A percentile compares a stretch with the other conserved stretches of the same genome.
Evolutionary conservation across 2,888 invertebrate species (phyloP).

Genomic region (Eupithecia dodoneata): DNA sequence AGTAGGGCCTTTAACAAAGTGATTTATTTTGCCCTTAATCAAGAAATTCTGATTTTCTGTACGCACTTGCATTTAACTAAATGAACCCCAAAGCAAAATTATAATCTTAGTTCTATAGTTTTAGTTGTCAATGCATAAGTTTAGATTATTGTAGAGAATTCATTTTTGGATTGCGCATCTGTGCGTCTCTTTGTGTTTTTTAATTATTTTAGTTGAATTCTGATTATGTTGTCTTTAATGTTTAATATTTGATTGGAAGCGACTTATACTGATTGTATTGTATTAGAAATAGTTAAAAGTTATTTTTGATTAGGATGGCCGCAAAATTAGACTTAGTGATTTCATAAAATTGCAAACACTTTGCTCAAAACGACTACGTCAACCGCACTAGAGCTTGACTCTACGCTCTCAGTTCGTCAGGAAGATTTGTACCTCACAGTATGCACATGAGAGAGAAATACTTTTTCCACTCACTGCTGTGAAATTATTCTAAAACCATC

Average conservation of each 20-base stretch:
- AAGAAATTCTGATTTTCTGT: background rate
- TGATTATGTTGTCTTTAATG: background rate
- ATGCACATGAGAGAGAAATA: background rate
- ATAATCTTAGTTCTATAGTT: background rate
- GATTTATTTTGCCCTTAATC: background rate
- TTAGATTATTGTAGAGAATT: background rate
- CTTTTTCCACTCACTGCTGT: too few species aligned
- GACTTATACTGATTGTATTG: background rate
- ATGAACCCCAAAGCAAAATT: constrained; percentile 1
- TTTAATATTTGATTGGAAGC: background rate
- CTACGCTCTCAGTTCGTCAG: background rate
- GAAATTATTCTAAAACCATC: too few species aligned
- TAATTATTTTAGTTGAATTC: background rate
- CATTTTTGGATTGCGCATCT: background rate
- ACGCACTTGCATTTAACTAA: constrained; percentile 3
- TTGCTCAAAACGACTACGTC: background rate
- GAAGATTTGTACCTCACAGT: background rate
- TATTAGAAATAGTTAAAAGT: background rate
- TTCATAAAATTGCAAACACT: background rate
- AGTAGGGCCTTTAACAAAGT: background rate
- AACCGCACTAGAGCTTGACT: background rate
- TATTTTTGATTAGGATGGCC: background rate
- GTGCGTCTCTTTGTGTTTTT: background rate
- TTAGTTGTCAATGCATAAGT: constrained; percentile 2
- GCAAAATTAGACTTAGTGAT: background rate